These are phyloP conservation scores for Luffia ferchaultella DNA, from an alignment of 2,888 invertebrate genomes.

Conservation along the genomic window DNA sequence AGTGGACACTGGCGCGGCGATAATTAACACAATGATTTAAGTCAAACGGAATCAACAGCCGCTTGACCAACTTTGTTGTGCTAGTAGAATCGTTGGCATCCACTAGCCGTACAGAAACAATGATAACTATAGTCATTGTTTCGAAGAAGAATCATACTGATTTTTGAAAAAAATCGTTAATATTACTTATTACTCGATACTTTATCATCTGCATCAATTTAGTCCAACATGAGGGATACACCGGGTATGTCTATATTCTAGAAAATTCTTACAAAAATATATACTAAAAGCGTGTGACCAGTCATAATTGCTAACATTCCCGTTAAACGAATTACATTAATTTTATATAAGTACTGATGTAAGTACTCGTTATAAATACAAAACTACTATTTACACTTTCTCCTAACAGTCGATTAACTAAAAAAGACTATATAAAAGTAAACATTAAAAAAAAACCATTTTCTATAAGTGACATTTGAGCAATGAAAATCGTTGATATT, in stretches of 20 bases:
- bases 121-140: too few species aligned
- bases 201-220: too few species aligned
- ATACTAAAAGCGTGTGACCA: slow-evolving; percentile 45
- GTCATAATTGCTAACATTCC: slow-evolving; percentile 59
- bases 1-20: too few species aligned
- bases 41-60: too few species aligned
- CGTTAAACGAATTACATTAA: slow-evolving; percentile 12
- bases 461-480: slow-evolving; percentile 4
- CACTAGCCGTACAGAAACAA: too few species aligned
- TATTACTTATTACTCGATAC: too few species aligned
- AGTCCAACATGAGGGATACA: too few species aligned
- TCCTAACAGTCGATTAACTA: slow-evolving; percentile 54
- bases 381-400: slow-evolving; percentile 53
- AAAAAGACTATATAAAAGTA: background rate
- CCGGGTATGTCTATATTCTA: background rate
- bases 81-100: too few species aligned
- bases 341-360: background rate
- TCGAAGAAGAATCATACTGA: too few species aligned
- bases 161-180: too few species aligned
- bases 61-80: too few species aligned
- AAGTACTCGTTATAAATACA: slow-evolving; percentile 42
- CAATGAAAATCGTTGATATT: slow-evolving; percentile 1
- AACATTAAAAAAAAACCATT: background rate
- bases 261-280: slow-evolving; percentile 12
- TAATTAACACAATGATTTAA: too few species aligned